A percentile compares a stretch with the other conserved stretches of the same genome.
phyloP scores from a whole-genome alignment of 2,113 vertebrate species.

The Hassar affinis region DNA sequence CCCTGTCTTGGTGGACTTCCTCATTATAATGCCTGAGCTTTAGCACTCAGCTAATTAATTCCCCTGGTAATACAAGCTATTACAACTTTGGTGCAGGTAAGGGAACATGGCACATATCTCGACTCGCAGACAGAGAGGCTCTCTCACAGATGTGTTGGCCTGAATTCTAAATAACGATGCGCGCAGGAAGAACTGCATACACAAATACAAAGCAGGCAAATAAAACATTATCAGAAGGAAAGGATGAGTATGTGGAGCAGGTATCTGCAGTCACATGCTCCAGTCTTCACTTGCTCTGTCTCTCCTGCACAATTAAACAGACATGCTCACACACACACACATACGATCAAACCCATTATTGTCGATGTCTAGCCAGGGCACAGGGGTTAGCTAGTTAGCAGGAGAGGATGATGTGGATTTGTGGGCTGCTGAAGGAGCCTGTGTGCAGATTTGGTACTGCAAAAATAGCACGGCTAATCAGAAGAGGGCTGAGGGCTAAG shows the following conservation, averaged over 20 bases:
- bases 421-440: constrained; percentile 12
- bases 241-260: background rate
- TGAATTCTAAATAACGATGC: constrained; percentile 17
- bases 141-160: background rate
- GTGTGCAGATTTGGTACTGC: constrained; percentile 38
- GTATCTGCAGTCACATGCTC: background rate
- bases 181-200: background rate
- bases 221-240: background rate
- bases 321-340: background rate
- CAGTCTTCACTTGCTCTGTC: background rate
- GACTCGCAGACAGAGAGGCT: background rate
- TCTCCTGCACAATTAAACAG: background rate
- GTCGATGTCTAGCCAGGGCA: constrained; percentile 1
- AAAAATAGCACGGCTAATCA: constrained; percentile 48
- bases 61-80: constrained; percentile 50
- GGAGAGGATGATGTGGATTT: constrained; percentile 42
- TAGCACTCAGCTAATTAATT: constrained; percentile 49
- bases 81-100: constrained; percentile 41
- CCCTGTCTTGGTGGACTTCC: constrained; percentile 38
- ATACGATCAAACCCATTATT: background rate
- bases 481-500: constrained; percentile 37
- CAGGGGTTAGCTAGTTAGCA: constrained; percentile 34
- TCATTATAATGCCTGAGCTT: constrained; percentile 46
- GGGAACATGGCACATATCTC: constrained; percentile 17
- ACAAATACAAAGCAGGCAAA: background rate